Evolutionary conservation across 2,888 invertebrate genomes (phyloP).

Genomic region (Sesia apiformis): DNA sequence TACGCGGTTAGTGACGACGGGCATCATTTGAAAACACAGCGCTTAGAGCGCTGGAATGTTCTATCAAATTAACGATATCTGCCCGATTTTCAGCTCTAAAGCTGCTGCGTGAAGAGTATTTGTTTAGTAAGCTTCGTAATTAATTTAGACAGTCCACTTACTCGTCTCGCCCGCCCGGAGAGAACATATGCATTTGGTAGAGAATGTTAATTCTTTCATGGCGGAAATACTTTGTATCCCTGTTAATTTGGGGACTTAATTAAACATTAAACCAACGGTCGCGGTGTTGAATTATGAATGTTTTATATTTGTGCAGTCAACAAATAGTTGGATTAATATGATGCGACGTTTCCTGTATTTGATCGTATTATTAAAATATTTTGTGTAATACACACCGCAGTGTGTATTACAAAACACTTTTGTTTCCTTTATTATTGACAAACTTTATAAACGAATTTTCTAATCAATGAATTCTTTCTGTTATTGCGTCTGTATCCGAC

Average conservation of each 20-base stretch:
- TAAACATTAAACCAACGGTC: conserved; percentile 26
- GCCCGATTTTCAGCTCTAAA: conserved; percentile 37
- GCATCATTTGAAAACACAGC: conserved; percentile 31
- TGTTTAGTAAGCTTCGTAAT: conserved; percentile 48
- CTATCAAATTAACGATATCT: conserved; percentile 21
- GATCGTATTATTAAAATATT: too few species aligned
- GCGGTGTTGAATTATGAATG: conserved; percentile 23
- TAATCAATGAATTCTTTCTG: too few species aligned
- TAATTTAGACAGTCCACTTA: conserved; percentile 67
- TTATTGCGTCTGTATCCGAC: too few species aligned
- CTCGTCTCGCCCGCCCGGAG: conserved; percentile 32
- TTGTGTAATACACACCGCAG: too few species aligned
- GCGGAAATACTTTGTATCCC: conserved; percentile 53
- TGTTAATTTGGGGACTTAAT: conserved; percentile 39
- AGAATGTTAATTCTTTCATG: conserved; percentile 39
- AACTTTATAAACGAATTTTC: too few species aligned
- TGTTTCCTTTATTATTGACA: too few species aligned
- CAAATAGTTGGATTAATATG: conserved; percentile 36
- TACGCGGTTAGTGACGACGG: conserved; percentile 45
- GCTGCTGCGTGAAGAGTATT: conserved; percentile 35
- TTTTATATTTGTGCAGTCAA: conserved; percentile 22
- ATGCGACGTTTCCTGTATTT: conserved; percentile 36
- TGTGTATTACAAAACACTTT: too few species aligned
- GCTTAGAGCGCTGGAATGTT: conserved; percentile 35
- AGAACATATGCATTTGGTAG: conserved; percentile 43